phyloP scores from a whole-genome alignment of 2,113 vertebrate genomes.

The Sapajus apella region DNA sequence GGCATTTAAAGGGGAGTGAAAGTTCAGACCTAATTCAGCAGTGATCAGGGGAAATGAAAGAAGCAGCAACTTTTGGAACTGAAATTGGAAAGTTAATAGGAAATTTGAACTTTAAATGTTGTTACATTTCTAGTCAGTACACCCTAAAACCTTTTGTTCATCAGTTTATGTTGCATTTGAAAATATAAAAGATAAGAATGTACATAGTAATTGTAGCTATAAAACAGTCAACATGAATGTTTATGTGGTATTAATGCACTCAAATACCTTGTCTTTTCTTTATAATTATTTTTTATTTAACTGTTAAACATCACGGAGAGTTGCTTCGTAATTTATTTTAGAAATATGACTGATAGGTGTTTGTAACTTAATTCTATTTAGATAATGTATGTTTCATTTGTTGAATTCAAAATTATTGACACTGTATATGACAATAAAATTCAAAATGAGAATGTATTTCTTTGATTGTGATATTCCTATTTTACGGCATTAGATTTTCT shows the following conservation, averaged over 20 bases:
- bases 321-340: background rate
- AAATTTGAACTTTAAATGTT: constrained; percentile 61
- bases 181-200: background rate
- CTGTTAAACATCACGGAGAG: background rate
- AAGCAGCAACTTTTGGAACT: background rate
- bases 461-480: background rate
- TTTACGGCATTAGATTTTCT: background rate
- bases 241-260: background rate
- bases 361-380: background rate
- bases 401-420: background rate
- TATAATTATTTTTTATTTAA: background rate
- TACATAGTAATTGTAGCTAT: background rate
- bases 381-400: background rate
- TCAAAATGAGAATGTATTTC: background rate
- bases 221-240: background rate
- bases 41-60: constrained; percentile 40
- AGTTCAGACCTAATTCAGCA: background rate
- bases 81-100: constrained; percentile 55
- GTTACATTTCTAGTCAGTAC: background rate
- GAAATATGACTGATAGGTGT: background rate
- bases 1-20: background rate
- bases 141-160: background rate
- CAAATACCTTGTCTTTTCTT: background rate
- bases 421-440: background rate
- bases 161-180: background rate